Evolutionary conservation across 2,888 invertebrate species (phyloP), one percentile per base, ranked within the genome.

Genomic region (Strigamia transsilvanica): DNA sequence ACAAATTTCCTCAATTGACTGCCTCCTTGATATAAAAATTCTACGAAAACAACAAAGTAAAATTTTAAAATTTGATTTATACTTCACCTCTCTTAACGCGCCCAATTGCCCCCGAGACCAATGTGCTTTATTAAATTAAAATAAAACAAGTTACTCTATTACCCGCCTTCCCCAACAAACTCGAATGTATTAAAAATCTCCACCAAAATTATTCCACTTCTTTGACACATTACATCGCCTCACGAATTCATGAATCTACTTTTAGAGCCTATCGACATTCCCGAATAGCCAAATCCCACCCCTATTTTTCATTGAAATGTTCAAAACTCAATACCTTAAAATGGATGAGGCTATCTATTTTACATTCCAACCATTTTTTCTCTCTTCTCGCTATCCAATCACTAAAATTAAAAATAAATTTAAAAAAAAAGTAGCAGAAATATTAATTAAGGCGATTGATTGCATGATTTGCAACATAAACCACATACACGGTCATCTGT

Each of bases 31-130:
- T 73, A 38, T 73, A 12, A 23, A 27, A 27, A 27, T 32, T 32
- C 13, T 32, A 10, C 13, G 32, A 1, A 32, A 32, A 73, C 73
- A n/a, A 15, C 27, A 73, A 73, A n/a, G n/a, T 27, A 32, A 73
- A 73, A 73, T 73, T 73, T n/a, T 73, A 73, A 73, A 73, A 73
- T 73, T 73, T 73, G 73, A 73, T 73, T 73, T 73, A 73, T 73
- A 73, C 12, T 73, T 73, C 73, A 73, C 73, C 32, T 32, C 27
- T 32, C 73, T 27, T 73, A 73, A 32, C 5, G 15, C 32, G 32
- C 32, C 27, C 27, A 73, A 73, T 73, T 27, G 27, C 73, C 73
- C 73, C 27, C 73, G 32, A 73, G 73, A 73, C 23, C 32, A 32
- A 23, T 32, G 32, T 73, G 73, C 73, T 32, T 73, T 73, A 73